Conservation (phyloP, 2,797 vertebrate genomes). For the Sebastes wilsoni region DNA sequence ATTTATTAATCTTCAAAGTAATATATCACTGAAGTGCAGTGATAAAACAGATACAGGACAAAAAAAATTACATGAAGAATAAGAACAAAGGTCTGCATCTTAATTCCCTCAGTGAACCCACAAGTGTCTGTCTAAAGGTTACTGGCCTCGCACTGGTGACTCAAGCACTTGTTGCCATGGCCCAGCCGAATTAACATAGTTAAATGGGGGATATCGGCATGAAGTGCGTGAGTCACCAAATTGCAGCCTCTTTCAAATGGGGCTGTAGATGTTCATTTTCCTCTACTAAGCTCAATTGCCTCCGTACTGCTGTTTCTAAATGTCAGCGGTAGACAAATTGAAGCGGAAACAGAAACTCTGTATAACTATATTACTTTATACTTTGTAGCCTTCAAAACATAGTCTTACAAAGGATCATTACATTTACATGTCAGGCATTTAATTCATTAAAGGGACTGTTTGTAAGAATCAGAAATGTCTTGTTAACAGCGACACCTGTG, state of each 20-base stretch:
- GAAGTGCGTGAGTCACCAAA: slow-evolving; percentile 72
- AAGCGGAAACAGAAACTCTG: slow-evolving; percentile 7
- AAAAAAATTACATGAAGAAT: not conserved
- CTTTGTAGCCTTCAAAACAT: not conserved
- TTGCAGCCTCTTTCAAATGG: slow-evolving; percentile 58
- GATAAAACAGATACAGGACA: not conserved
- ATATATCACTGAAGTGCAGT: not conserved
- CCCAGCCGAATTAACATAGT: slow-evolving; percentile 50
- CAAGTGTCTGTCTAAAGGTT: slow-evolving; percentile 30
- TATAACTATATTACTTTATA: not conserved
- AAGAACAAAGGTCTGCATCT: not conserved
- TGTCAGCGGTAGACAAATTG: slow-evolving; percentile 46
- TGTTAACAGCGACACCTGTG: too few relatives aligned
- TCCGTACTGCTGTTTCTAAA: slow-evolving; percentile 53
- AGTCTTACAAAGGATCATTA: not conserved
- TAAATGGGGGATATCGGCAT: slow-evolving; percentile 64
- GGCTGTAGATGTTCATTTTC: slow-evolving; percentile 62
- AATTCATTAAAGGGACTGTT: not conserved
- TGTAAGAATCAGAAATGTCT: too few relatives aligned
- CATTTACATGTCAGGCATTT: not conserved
- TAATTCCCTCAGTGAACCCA: not conserved
- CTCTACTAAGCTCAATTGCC: slow-evolving; percentile 56
- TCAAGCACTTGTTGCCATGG: slow-evolving; percentile 64
- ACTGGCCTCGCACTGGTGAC: slow-evolving; percentile 29
- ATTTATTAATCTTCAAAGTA: not conserved